phyloP scores from a whole-genome alignment of 2,797 vertebrate species.

The Enteromius thamalakanensis region DNA sequence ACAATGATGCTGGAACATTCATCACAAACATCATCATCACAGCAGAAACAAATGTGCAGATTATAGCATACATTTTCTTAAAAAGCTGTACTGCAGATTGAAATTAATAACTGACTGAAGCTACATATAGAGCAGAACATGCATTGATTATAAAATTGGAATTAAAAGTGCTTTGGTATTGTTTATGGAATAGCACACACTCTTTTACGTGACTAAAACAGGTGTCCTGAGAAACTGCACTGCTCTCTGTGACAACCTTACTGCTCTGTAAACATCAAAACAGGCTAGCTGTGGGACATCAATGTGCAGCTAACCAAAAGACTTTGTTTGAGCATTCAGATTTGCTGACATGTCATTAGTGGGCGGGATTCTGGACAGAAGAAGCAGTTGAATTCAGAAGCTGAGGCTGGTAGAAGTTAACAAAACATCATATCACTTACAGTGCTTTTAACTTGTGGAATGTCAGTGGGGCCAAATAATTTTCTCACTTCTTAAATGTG shows the following conservation, averaged over 20 bases:
- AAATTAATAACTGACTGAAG: neutral
- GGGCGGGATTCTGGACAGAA: neutral
- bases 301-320: neutral
- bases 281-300: neutral
- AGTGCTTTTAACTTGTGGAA: conserved; percentile 25
- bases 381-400: neutral
- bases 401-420: neutral
- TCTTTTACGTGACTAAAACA: neutral
- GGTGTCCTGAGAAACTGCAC: neutral
- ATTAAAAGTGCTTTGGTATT: neutral
- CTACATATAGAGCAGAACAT: neutral
- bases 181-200: neutral
- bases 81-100: neutral
- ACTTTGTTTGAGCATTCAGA: neutral
- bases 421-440: neutral
- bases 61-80: neutral
- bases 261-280: neutral
- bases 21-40: neutral
- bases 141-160: neutral
- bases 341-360: neutral
- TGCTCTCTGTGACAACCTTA: neutral
- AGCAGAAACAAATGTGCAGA: neutral
- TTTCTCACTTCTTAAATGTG: neutral
- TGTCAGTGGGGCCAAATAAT: neutral
- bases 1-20: neutral